Conservation (phyloP, 2,113 vertebrate species). For the Sceloporus tristichus region DNA sequence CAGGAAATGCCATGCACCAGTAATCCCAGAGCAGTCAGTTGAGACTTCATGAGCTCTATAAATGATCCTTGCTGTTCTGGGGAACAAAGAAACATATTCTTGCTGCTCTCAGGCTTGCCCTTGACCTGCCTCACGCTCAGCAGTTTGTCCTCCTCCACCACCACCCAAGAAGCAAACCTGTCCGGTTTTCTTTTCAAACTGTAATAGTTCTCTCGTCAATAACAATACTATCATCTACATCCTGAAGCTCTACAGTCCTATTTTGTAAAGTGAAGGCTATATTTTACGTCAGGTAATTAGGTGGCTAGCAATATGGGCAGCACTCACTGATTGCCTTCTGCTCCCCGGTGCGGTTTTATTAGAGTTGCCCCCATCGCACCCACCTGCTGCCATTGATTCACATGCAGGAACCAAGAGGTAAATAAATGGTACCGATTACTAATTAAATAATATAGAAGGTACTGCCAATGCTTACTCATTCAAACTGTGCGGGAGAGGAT, state of each 20-base stretch:
- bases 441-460: not conserved
- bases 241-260: not conserved
- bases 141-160: not conserved
- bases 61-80: not conserved
- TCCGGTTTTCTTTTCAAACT: not conserved
- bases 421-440: too few relatives aligned
- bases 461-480: not conserved
- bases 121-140: not conserved
- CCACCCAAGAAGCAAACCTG: not conserved
- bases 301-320: not conserved
- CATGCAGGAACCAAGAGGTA: not conserved
- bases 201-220: not conserved
- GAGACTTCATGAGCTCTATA: too few relatives aligned
- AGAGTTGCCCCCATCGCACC: not conserved
- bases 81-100: not conserved
- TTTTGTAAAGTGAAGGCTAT: not conserved
- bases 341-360: not conserved
- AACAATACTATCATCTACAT: not conserved
- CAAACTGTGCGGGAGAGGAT: not conserved
- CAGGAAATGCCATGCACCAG: not conserved
- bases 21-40: not conserved
- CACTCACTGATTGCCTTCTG: not conserved
- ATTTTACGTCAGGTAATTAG: not conserved
- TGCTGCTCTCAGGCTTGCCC: not conserved
- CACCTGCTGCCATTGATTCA: too few relatives aligned